Evolutionary conservation across 2,797 vertebrate species (phyloP), one percentile per base, ranked within the genome.

Genomic region (Cynodonichthys magdalenae): DNA sequence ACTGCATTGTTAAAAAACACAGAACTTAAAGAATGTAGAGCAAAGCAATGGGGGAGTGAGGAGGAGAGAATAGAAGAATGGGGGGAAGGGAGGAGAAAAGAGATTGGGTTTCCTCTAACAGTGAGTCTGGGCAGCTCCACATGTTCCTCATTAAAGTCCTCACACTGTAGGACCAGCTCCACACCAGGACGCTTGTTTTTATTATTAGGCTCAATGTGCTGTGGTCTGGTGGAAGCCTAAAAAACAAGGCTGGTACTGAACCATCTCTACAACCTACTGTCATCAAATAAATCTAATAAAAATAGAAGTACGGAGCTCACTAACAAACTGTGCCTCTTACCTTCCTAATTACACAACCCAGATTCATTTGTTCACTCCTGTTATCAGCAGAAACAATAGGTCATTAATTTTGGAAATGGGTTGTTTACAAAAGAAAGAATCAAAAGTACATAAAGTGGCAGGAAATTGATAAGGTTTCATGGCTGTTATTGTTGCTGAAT

Each of bases 141-240:
- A 93, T 94, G 94, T 92, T 93, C 81, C 90, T 92, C 92, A 93
- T 94, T 94, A 94, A 88, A 84, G 81, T 90, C 87, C 92, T 93
- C 90, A 92, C 92, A 93, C 90, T 89, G 92, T 86, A 86, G 90
- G 90, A 85, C 84, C 84, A 90, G 90, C 84, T 90, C 89, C 91
- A 89, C 91, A 92, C 91, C 87, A 27, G 78, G 84, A 90, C 90
- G 92, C 91, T 93, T 93, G 92, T 92, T 93, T 92, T 93, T 92
- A 87, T 93, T 93, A 93, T 93, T 94, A 92, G 91, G 85, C 80
- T 83, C 86, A 90, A 89, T 77, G 80, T 84, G 84, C 87, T 91
- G 89, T 81, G 89, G 91, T 89, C 83, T 83, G 82, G 79, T 89
- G 74, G 83, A 87, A 87, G 80, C 89, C 28, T 79, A 28, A 54